Evolutionary conservation across 2,888 invertebrate genomes (phyloP).

Genomic region (Caenorhabditis zanzibari): DNA sequence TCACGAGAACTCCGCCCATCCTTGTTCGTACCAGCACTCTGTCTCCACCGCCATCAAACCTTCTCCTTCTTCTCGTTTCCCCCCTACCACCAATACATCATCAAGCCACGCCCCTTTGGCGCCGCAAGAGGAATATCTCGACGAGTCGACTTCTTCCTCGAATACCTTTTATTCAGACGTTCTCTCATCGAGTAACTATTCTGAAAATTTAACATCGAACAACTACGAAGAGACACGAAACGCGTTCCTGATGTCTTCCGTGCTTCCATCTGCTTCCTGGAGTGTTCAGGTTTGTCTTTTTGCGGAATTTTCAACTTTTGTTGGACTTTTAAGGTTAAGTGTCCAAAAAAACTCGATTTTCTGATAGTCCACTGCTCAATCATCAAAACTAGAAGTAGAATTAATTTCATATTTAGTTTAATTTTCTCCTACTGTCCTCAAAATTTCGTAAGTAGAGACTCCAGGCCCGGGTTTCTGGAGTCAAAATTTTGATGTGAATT

Average conservation of each 20-base stretch:
- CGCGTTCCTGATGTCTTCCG: conserved; percentile 35
- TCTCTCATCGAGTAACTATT: conserved; percentile 23
- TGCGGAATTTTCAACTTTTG: not conserved
- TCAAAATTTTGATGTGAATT: too few species aligned
- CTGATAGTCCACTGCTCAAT: too few species aligned
- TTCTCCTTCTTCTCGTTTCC: conserved; percentile 24
- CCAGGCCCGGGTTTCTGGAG: too few species aligned
- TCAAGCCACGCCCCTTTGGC: conserved; percentile 63
- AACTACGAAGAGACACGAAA: conserved; percentile 47
- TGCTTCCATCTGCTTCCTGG: conserved; percentile 44
- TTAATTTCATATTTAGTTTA: too few species aligned
- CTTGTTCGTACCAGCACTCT: conserved; percentile 27
- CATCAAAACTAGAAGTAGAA: too few species aligned
- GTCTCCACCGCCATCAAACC: conserved; percentile 18
- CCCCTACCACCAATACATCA: conserved; percentile 2
- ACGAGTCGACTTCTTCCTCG: conserved; percentile 35
- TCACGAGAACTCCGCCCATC: conserved; percentile 23
- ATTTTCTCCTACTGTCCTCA: too few species aligned
- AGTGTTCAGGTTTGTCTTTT: conserved; percentile 49
- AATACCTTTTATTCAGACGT: conserved; percentile 46
- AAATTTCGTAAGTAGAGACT: too few species aligned
- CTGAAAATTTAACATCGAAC: conserved; percentile 8
- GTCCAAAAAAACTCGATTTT: too few species aligned
- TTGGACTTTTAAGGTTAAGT: too few species aligned
- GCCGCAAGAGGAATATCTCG: conserved; percentile 58